Evolutionary conservation across 1,140 invertebrate species (phyloP).

Genomic region (Conopomorpha cramerella): DNA sequence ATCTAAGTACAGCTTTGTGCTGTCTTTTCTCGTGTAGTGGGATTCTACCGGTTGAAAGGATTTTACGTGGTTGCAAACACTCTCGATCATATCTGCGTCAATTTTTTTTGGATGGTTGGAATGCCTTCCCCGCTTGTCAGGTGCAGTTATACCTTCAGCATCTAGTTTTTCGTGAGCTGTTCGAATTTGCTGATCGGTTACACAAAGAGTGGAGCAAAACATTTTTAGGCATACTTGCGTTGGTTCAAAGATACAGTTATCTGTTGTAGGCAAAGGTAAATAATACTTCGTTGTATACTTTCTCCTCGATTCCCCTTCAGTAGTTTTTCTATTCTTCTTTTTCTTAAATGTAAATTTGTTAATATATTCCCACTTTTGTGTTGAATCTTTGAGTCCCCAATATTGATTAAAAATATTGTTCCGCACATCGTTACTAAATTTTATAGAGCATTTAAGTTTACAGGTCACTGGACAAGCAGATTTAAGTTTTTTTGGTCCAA

Average conservation of each 20-base stretch:
- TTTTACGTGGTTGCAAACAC: neutral
- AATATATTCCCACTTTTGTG: neutral
- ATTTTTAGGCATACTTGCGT: neutral
- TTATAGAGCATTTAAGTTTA: neutral
- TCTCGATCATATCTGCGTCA: neutral
- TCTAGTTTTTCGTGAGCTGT: neutral
- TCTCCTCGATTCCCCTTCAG: neutral
- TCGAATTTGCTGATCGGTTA: neutral
- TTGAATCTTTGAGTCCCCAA: neutral
- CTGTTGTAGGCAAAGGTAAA: neutral
- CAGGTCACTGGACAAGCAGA: neutral
- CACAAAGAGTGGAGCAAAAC: neutral
- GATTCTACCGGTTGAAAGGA: constrained; percentile 1
- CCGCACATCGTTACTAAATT: neutral
- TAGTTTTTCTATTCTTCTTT: neutral
- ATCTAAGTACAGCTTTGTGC: neutral
- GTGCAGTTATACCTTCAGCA: neutral
- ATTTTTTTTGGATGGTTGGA: neutral
- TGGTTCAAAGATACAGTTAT: neutral
- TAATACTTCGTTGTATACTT: neutral
- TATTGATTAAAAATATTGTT: neutral
- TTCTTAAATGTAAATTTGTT: neutral
- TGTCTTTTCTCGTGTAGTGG: neutral
- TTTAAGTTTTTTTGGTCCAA: neutral
- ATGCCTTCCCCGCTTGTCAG: neutral